These are phyloP conservation scores for Anguilla japonica DNA, from an alignment of 2,113 vertebrate genomes.

Conservation along the genomic window DNA sequence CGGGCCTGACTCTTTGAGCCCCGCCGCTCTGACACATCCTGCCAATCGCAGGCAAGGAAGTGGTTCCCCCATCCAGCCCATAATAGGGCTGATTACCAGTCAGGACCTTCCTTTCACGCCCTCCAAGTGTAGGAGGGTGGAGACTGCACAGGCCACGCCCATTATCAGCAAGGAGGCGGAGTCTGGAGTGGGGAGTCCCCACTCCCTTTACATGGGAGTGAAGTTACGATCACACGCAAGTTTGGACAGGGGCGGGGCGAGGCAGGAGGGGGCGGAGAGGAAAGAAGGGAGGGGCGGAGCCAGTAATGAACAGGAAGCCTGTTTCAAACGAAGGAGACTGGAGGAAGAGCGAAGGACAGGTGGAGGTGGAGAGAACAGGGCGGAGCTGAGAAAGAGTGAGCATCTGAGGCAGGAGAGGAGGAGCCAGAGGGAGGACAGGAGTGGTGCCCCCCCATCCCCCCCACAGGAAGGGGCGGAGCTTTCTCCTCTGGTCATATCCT, in stretches of 20 bases:
- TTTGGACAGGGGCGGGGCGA: neutral
- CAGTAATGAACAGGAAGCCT: constrained; percentile 26
- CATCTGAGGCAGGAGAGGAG: neutral
- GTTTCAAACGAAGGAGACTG: constrained; percentile 7
- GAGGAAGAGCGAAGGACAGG: neutral
- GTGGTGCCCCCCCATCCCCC: neutral
- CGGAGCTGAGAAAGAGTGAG: neutral
- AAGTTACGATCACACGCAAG: constrained; percentile 25
- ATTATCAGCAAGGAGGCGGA: neutral
- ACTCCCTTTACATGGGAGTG: constrained; percentile 16
- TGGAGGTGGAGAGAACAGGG: neutral
- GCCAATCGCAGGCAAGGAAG: neutral
- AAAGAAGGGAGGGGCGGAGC: neutral
- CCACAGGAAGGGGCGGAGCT: neutral
- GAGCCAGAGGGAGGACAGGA: neutral
- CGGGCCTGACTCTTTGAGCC: neutral
- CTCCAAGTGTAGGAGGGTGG: constrained; percentile 16
- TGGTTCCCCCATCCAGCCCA: constrained; percentile 40
- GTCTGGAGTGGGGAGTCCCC: neutral
- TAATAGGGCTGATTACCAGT: constrained; percentile 51
- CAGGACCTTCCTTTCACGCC: constrained; percentile 41
- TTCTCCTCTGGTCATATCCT: neutral
- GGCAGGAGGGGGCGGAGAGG: constrained; percentile 1
- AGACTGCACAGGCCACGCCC: neutral
- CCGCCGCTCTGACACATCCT: neutral